A percentile compares a stretch with the other conserved stretches of the same genome.
These are phyloP conservation scores for Rotaria socialis DNA, from an alignment of 2,888 invertebrate species.

Conservation along the genomic window DNA sequence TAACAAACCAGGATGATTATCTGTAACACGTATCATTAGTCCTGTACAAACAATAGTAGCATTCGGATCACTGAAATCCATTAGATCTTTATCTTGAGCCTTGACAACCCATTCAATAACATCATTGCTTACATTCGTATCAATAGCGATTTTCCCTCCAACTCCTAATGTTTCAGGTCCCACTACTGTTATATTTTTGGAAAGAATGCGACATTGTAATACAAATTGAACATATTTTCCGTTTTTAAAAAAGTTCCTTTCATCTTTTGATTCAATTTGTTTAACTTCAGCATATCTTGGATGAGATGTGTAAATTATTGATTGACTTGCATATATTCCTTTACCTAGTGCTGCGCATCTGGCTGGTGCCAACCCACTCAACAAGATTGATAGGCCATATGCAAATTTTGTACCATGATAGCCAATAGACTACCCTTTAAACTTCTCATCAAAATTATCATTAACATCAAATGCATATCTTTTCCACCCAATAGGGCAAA, in stretches of 20 bases:
- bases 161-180: not conserved
- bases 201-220: not conserved
- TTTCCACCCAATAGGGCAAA: not conserved
- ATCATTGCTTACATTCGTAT: not conserved
- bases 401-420: slow-evolving; percentile 12
- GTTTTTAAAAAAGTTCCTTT: not conserved
- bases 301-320: not conserved
- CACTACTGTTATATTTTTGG: not conserved
- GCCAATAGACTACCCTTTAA: not conserved
- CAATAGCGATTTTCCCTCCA: not conserved
- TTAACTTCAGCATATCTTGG: not conserved
- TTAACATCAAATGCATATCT: not conserved
- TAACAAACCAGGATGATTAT: not conserved
- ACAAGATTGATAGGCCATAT: not conserved
- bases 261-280: not conserved
- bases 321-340: slow-evolving; percentile 12
- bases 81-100: not conserved
- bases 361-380: not conserved
- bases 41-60: not conserved
- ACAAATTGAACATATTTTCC: slow-evolving; percentile 1
- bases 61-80: not conserved
- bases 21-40: not conserved
- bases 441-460: not conserved
- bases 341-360: not conserved
- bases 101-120: not conserved